These are phyloP conservation scores for Aspidoscelis tigris DNA, from an alignment of 2,113 vertebrate species.

Conservation along the genomic window DNA sequence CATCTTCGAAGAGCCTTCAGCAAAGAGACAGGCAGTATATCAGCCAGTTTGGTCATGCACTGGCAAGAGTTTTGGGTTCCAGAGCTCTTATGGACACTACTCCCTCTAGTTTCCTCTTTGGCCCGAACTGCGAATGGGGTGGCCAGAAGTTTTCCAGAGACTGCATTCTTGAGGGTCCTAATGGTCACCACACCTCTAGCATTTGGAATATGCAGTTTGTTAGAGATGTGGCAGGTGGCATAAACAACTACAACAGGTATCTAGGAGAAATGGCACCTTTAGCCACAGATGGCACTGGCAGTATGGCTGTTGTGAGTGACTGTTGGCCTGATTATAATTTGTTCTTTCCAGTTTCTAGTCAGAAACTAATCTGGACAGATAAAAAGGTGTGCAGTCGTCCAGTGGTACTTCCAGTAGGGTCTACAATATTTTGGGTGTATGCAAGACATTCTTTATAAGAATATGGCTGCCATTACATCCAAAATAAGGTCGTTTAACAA, in stretches of 20 bases:
- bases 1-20: constrained; percentile 94
- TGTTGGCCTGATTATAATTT: too few relatives aligned
- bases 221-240: not conserved
- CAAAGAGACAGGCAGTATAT: constrained; percentile 47
- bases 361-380: too few relatives aligned
- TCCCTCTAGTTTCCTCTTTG: too few relatives aligned
- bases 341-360: too few relatives aligned
- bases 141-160: too few relatives aligned
- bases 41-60: not conserved
- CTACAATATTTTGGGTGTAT: not conserved
- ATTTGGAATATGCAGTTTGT: not conserved
- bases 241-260: not conserved
- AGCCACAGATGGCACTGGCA: not conserved
- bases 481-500: not conserved
- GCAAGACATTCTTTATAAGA: not conserved
- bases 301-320: not conserved
- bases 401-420: too few relatives aligned
- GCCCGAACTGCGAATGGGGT: too few relatives aligned
- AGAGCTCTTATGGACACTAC: too few relatives aligned
- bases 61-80: too few relatives aligned
- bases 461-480: not conserved
- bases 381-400: too few relatives aligned
- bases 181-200: too few relatives aligned
- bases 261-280: not conserved
- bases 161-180: too few relatives aligned